Evolutionary conservation across 37 sponge, comb jelly and placozoan species (phyloP), one percentile per base, ranked within the genome.

Genomic region (Oscarella lobularis): DNA sequence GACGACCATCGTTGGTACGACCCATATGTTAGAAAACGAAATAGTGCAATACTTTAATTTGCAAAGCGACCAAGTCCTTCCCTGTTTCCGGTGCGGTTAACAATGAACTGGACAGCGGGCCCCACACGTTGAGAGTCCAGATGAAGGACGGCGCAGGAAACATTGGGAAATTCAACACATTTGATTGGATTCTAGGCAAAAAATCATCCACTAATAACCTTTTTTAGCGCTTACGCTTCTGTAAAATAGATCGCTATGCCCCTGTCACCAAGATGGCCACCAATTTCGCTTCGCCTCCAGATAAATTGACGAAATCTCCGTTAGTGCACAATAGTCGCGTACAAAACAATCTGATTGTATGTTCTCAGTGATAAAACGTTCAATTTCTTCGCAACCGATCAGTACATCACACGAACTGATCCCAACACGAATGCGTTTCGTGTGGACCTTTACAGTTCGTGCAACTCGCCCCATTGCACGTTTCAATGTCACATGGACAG

Each of bases 211-310:
- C 73, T 60, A 33, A 20, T 40, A 0, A 6, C 77, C 14, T 30
- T 72, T 34, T 72, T 2, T 72, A 38, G 30, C 2, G 3, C 74
- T 3, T 30, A 2, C 39, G 38, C 1, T 1, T 30, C 31, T 34
- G 38, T 38, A 73, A 2, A 48, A 9, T 20, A 48, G 60, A 48
- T 48, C 60, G 9, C 20, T 27, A 27, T 48, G 14, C 60, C 20
- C 60, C 60, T 48, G 60, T 48, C 60, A 48, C 20, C 20, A 27
- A 48, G 14, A 48, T 27, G 9, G 9, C 60, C 60, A 48, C 14
- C 60, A 48, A 48, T 48, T 48, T 48, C 20, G 60, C 60, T 48
- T 48, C 60, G 9, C 60, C 60, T 27, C 60, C 60, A 48, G 60
- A 48, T 20, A 48, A 9, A 48, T 20, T 48, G 9, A 48, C 60